These are phyloP conservation scores for Urocitellus parryii DNA, from an alignment of 2,113 vertebrate species.

Conservation along the genomic window DNA sequence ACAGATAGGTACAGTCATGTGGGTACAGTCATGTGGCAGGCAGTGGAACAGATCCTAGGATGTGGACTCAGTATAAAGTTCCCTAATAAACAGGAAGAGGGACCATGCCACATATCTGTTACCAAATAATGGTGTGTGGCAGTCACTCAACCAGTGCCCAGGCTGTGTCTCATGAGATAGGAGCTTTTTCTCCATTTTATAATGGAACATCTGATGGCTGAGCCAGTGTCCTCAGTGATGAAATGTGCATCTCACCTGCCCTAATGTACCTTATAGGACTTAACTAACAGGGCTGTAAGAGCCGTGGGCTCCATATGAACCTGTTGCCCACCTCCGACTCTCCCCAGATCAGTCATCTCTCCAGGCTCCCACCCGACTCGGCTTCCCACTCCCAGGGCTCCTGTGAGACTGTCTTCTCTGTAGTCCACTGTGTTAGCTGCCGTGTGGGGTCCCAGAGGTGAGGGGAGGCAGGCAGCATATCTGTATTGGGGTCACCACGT, in stretches of 20 bases:
- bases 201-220: not conserved
- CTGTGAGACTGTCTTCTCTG: not conserved
- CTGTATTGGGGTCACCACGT: not conserved
- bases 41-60: not conserved
- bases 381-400: fast-evolving
- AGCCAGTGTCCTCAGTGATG: not conserved
- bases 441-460: not conserved
- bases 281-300: not conserved
- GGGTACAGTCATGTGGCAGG: not conserved
- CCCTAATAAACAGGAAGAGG: not conserved
- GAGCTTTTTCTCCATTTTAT: not conserved
- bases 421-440: not conserved
- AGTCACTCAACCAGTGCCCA: too few relatives aligned
- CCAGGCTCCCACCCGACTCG: not conserved
- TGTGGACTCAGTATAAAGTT: not conserved
- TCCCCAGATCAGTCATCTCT: not conserved
- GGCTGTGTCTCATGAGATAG: not conserved
- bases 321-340: not conserved
- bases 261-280: not conserved
- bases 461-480: not conserved
- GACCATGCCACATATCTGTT: not conserved
- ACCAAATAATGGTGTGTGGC: not conserved
- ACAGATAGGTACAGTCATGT: not conserved
- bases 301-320: fast-evolving
- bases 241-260: too few relatives aligned